Evolutionary conservation across 1,140 invertebrate genomes (phyloP).

Genomic region (Apis florea): DNA sequence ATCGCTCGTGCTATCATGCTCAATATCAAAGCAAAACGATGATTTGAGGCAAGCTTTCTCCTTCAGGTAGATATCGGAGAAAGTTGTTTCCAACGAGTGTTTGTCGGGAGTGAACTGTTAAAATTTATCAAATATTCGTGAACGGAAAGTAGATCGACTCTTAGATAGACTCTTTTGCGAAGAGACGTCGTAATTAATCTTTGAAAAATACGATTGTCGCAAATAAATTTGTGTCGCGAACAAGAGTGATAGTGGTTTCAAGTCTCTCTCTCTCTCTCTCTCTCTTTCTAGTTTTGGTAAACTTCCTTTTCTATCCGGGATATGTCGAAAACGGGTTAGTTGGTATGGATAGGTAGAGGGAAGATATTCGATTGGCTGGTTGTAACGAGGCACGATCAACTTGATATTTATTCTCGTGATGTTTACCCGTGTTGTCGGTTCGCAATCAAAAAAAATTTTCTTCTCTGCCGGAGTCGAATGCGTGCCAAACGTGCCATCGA

Average conservation of each 20-base stretch:
- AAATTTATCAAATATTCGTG: not conserved
- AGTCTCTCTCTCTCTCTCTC: not conserved
- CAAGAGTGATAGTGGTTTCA: not conserved
- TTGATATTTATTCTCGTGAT: constrained; percentile 41
- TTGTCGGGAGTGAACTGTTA: not conserved
- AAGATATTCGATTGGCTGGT: constrained; percentile 27
- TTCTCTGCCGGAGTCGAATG: constrained; percentile 23
- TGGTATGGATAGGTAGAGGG: not conserved
- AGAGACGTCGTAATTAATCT: not conserved
- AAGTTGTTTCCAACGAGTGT: not conserved
- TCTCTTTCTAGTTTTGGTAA: not conserved
- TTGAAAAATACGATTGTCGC: not conserved
- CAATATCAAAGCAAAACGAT: no score
- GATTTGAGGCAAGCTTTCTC: not conserved
- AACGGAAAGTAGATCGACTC: not conserved
- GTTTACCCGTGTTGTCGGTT: constrained; percentile 40
- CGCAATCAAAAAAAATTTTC: constrained; percentile 37
- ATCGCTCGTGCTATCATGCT: no score
- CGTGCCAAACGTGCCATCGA: constrained; percentile 58
- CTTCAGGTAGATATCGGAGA: not conserved
- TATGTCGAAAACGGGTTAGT: not conserved
- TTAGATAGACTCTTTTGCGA: not conserved
- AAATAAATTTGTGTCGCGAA: constrained; percentile 3
- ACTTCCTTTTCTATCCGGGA: not conserved
- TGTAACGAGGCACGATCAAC: constrained; percentile 30